Evolutionary conservation across 2,113 vertebrate genomes (phyloP).

Genomic region (Myrmecobius fasciatus): DNA sequence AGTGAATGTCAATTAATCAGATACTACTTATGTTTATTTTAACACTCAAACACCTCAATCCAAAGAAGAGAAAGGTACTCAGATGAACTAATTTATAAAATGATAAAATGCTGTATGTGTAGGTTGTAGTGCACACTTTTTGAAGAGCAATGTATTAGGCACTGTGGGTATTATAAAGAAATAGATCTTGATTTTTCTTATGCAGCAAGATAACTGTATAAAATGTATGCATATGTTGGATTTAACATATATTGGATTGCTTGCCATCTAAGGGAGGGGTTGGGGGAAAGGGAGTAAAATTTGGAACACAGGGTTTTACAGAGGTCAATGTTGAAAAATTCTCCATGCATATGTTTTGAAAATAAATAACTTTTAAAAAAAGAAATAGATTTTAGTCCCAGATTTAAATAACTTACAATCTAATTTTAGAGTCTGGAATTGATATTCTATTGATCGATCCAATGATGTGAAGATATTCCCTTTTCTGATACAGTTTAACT

Average conservation of each 20-base stretch:
- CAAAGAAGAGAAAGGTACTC: constrained; percentile 22
- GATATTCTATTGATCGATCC: not conserved
- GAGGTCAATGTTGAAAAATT: too few relatives aligned
- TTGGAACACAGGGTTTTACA: too few relatives aligned
- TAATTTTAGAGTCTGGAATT: constrained; percentile 6
- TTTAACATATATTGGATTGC: too few relatives aligned
- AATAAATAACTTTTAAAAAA: too few relatives aligned
- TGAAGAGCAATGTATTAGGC: not conserved
- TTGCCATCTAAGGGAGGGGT: too few relatives aligned
- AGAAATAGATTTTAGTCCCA: too few relatives aligned
- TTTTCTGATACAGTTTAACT: not conserved
- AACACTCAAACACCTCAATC: constrained; percentile 33
- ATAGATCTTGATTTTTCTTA: not conserved
- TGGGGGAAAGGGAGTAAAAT: too few relatives aligned
- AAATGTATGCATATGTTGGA: too few relatives aligned
- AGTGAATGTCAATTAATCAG: constrained; percentile 49
- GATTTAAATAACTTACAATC: constrained; percentile 4
- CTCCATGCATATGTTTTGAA: too few relatives aligned
- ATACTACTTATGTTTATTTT: constrained; percentile 16
- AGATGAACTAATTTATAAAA: constrained; percentile 43
- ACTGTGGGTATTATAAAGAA: not conserved
- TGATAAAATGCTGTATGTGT: not conserved
- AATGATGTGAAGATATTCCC: not conserved
- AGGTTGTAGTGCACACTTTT: not conserved
- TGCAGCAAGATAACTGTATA: too few relatives aligned